Base-by-base conservation (phyloP, 2,113 vertebrate genomes). In the Phrynosoma platyrhinos region DNA sequence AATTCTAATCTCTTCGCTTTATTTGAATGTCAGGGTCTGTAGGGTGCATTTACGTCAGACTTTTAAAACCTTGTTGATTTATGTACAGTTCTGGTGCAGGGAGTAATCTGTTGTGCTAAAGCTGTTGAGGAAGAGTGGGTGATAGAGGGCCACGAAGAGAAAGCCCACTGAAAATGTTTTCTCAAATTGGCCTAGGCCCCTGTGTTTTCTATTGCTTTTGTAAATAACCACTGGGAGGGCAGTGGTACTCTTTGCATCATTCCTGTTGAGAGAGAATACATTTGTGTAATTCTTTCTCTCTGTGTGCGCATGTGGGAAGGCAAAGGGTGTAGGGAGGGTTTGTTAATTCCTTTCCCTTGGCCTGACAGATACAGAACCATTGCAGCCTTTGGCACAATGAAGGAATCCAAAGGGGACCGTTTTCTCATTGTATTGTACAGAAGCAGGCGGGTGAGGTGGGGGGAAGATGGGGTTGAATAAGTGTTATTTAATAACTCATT, bases 71-170 rank as follows among this genome's bases (percentile, higher is more conserved):
- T 32, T 30, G 66, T 25, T 68, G 58, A 53, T 68, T 83, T 88
- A 23, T 83, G 62, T 88, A 68, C 42, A 3, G 40, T 83, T 69
- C 75, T 55, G 42, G 55, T 69, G 81, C 42, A 42, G 27, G 36
- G 62, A 40, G 55, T 55, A 83, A 78, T 77, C 40, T 52, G n/a
- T 83, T 83, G 52, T 79, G 84, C 40, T 69, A 83, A 83, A 82
- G 92, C 89, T 77, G 20, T 36, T 87, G 40, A 25, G 71, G 55
- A 75, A 30, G 86, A 53, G 42, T 40, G 14, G 18, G 20, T 66
- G 83, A 58, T 53, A 47, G n/a, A 55, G 88, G 91, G 94, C 94
- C 87, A 87, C 88, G 25, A 9, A 16, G 9, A 66, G 81, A 27
- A 58, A 79, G 30, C 58, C 13, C 40, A 53, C 78, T 40, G 47